Evolutionary conservation across 2,797 vertebrate genomes (phyloP), one percentile per base, ranked within the genome.

Genomic region (Tiaroga cobitis): DNA sequence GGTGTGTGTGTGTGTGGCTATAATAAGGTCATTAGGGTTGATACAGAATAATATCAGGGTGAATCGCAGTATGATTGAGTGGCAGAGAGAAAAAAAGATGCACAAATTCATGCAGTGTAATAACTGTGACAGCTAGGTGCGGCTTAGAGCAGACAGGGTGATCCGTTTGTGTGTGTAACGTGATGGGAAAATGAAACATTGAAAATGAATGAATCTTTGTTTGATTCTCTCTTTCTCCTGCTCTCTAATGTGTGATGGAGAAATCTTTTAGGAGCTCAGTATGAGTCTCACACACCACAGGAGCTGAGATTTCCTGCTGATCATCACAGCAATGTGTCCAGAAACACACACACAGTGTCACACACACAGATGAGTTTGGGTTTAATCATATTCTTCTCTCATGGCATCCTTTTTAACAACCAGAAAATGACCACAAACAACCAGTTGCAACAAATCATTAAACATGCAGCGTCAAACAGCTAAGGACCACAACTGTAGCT

Each of bases 181-280:
- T 75, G 29, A 76, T 56, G 16, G 75, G 75, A 61, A 79, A 65
- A 79, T 7, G 5, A 5, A 9, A 65, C 56, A 46, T 43, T 63
- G 76, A 78, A 26, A 78, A 63, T 78, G 56, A 78, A 79, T 65
- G 39, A 65, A 32, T 63, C 24, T 63, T 43, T 79, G 37, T 79
- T 43, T 46, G n/a, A 61, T 61, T 26, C 75, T 63, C 21, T 63
- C 37, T 79, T 65, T 79, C 16, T 63, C 37, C n/a, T 19, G 16
- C 37, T 79, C 77, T 32, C 76, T 63, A 63, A 29, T 63, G 61
- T 68, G 74, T 78, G 74, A 84, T 84, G 43, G 61, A 78, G 82
- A 16, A 16, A 75, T 82, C 41, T 61, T 86, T 72, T 61, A 61
- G 39, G n/a, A 67, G 78, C 72, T 74, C 75, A 26, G 65, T 68